Conservation (phyloP, 2,797 vertebrate genomes). For the Echiichthys vipera region DNA sequence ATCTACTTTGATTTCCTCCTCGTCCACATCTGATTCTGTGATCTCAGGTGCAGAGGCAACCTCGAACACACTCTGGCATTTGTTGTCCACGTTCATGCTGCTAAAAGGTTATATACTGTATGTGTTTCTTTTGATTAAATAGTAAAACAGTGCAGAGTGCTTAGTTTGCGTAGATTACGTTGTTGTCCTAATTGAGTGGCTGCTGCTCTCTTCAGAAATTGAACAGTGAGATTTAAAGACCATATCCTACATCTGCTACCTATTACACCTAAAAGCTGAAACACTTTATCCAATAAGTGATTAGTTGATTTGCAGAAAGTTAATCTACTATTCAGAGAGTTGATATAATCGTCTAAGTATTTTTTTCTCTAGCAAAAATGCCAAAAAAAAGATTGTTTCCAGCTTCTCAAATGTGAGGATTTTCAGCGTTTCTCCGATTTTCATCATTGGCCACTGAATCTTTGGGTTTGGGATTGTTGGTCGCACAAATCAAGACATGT, state of each 20-base stretch:
- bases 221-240: not conserved
- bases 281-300: not conserved
- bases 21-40: not conserved
- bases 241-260: not conserved
- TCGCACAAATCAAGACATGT: not conserved
- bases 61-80: not conserved
- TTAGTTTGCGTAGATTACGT: not conserved
- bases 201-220: not conserved
- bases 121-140: not conserved
- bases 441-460: not conserved
- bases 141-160: not conserved
- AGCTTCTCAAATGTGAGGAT: not conserved
- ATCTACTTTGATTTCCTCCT: not conserved
- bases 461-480: not conserved
- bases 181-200: not conserved
- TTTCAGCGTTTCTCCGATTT: not conserved
- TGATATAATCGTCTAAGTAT: no score
- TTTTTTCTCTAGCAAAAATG: not conserved
- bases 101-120: not conserved
- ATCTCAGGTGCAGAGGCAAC: not conserved
- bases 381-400: not conserved
- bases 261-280: no score
- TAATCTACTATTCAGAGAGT: no score
- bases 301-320: not conserved
- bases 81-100: not conserved